A percentile compares a stretch with the other conserved stretches of the same genome.
Conservation (phyloP, 37 sponge, comb jelly and placozoan genomes). For the Beroe forskalii region DNA sequence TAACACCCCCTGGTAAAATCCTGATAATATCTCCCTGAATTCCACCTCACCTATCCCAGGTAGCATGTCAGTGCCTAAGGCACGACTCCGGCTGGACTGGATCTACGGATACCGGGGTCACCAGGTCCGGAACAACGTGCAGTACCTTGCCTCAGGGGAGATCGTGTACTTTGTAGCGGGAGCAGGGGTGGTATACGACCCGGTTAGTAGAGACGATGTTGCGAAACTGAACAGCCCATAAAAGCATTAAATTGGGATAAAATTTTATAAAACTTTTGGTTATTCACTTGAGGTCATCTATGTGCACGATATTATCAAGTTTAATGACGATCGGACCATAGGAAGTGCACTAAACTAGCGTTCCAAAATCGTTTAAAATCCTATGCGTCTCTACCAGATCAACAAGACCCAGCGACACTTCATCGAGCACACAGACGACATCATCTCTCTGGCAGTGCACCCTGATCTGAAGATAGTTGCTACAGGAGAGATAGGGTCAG, state of each 20-base stretch:
- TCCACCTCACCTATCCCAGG: no score
- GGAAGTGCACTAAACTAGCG: no score
- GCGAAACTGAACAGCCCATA: no score
- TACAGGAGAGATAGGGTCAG: conserved; percentile 89
- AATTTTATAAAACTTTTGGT: no score
- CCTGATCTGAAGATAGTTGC: conserved; percentile 86
- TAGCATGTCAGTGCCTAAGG: conserved; percentile 21
- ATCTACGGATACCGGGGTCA: conserved; percentile 96
- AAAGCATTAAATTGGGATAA: no score
- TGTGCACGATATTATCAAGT: no score
- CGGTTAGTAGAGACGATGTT: conserved; percentile 52
- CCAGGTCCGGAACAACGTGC: conserved; percentile 92
- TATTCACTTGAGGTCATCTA: no score
- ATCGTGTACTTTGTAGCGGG: conserved; percentile 97
- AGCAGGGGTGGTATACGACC: conserved; percentile 83
- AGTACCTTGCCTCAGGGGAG: conserved; percentile 79
- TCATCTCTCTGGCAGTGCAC: conserved; percentile 88
- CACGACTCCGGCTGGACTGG: conserved; percentile 90
- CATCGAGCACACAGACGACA: conserved; percentile 91
- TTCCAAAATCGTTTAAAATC: no score
- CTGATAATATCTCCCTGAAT: no score
- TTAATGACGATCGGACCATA: no score
- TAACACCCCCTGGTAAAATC: no score
- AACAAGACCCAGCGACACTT: conserved; percentile 81
- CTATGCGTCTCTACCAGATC: no score